Base-by-base conservation (phyloP, 1,140 invertebrate species). In the Pissodes strobi region DNA sequence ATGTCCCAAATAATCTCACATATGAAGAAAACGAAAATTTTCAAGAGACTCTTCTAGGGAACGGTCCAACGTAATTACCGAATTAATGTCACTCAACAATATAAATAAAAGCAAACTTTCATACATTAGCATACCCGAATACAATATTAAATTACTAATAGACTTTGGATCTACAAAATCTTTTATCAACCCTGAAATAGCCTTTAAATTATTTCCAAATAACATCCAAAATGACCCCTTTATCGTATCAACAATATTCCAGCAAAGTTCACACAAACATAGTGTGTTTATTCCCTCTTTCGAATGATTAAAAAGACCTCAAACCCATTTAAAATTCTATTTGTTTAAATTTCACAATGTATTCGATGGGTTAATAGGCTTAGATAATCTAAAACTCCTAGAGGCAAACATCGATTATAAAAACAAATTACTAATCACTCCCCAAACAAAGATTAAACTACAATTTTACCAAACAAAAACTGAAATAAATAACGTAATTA, bases 291-390 rank as follows among this genome's bases (percentile, higher is more conserved):
- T 49, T 19, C 46, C 46, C 1, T 9, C 46, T n/a, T 49, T 18
- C 8, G 15, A 27, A 22, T 1, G 17, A 18, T 49, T 49, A 19
- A 49, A 21, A 21, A 19, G 17, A 49, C 21, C 46, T 10, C 5
- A 53, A 12, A 30, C 5, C 10, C 12, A 9, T n/a, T 19, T 46
- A 56, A 56, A 41, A 56, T 56, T 56, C 13, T 56, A 56, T 41
- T 41, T 56, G 6, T 56, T 56, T 19, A 56, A 56, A 41, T 56
- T 56, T 41, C 53, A 56, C 23, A 56, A 56, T 22, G 34, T 56
- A 2, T 56, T 41, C 17, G 53, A 56, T 21, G 37, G 53, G 10
- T 21, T 39, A 23, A 52, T 56, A 56, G 53, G 53, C 9, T 22
- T 56, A 25, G 53, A 56, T 43, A 56, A 56, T 21, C 13, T 56